phyloP scores from a whole-genome alignment of 2,888 invertebrate species.

The Scrobipalpa atriplicella region DNA sequence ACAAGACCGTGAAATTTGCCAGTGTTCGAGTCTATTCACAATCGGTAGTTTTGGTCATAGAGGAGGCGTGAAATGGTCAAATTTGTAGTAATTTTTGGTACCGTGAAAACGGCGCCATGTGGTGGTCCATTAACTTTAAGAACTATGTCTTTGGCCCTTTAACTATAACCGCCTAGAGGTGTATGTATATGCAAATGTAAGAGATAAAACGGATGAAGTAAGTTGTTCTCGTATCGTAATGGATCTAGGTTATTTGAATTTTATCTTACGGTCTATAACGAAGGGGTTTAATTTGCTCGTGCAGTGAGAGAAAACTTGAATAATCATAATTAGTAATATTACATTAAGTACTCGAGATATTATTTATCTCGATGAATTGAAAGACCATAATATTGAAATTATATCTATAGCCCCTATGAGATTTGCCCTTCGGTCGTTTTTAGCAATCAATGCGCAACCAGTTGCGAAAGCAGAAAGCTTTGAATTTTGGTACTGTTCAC shows the following conservation, averaged over 20 bases:
- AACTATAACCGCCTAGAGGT: constrained; percentile 4
- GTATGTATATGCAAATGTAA: constrained; percentile 43
- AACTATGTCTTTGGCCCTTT: constrained; percentile 30
- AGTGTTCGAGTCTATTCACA: constrained; percentile 1
- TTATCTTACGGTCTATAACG: background rate
- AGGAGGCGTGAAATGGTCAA: constrained; percentile 62
- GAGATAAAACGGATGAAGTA: constrained; percentile 37
- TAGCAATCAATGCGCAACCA: too few relatives aligned
- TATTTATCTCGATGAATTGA: background rate
- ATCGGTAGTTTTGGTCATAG: constrained; percentile 16
- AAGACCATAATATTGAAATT: too few relatives aligned
- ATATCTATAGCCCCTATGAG: too few relatives aligned
- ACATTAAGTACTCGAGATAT: background rate
- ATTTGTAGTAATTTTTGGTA: constrained; percentile 59
- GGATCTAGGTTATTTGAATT: constrained; percentile 14
- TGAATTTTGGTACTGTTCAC: too few relatives aligned
- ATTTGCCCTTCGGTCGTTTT: too few relatives aligned
- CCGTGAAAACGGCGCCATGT: constrained; percentile 70
- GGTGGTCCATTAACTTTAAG: constrained; percentile 44
- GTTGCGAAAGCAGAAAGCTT: too few relatives aligned
- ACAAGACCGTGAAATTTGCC: constrained; percentile 11
- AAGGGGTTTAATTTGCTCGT: background rate
- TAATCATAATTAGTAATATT: background rate
- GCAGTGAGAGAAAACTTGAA: background rate
- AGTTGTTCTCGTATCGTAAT: constrained; percentile 14